Base-by-base conservation (phyloP, 2,113 vertebrate genomes). In the Tonatia bakeri region DNA sequence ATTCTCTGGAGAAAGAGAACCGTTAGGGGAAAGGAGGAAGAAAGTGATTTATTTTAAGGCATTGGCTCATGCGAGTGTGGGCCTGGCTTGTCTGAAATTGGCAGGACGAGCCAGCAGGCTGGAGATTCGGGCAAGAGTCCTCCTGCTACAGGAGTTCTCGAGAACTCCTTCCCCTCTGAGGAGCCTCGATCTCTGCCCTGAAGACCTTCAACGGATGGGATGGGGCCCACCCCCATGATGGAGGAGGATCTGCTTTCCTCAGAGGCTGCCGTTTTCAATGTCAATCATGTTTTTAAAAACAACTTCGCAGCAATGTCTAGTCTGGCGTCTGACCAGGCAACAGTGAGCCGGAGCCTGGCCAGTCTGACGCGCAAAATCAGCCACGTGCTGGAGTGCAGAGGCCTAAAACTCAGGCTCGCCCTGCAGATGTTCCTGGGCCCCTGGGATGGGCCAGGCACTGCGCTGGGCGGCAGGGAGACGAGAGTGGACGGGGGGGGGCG, bases 1-100 rank as follows among this genome's bases (percentile, higher is more conserved):
- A 20, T 64, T 64, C 43, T 84, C 38, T 19, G 77, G 88, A 84
- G 28, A 64, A 92, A 79, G 11, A 92, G 75, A 59, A 54, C n/a
- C 24, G 7, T 61, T 36, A 61, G 50, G 61, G 33, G 75, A 20
- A 24, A 59, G 20, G 12, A 13, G 38, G 17, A 36, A 52, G 83
- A 38, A 10, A 38, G 12, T 50, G 40, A n/a, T 70, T 87, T 45
- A 38, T 80, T 87, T 87, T 70, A 70, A 93, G 40, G 38, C 70
- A 38, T 70, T 50, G 52, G 24, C 31, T 70, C 26, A 24, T 36
- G 38, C 3, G 26, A 38, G 5, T 52, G 31, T 52, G 45, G 33
- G 26, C 31, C 43, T 84, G 45, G 1, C 24, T 54, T 76, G 31
- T 79, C 64, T 77, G 80, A n/a, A 64, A 54, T 65, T 43, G 28